Evolutionary conservation across 1,140 invertebrate species (phyloP).

Genomic region (Druon quercuslanigerum): DNA sequence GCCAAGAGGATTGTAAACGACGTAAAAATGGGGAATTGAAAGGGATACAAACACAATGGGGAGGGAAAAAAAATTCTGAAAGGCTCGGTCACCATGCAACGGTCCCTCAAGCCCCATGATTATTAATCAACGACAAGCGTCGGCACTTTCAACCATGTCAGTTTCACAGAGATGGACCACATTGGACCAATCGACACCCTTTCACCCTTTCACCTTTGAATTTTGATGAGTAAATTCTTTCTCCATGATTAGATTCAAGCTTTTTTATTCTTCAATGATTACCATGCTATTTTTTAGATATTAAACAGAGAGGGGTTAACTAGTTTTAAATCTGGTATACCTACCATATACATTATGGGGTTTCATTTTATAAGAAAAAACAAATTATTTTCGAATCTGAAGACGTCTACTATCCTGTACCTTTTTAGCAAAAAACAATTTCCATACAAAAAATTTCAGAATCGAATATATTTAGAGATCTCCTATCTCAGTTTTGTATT

Average conservation of each 20-base stretch:
- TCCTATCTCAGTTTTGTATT: too few species aligned
- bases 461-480: too few species aligned
- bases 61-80: not conserved
- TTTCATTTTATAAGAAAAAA: too few species aligned
- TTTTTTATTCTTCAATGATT: not conserved
- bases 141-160: not conserved
- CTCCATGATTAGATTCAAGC: not conserved
- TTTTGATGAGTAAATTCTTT: not conserved
- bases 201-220: slow-evolving; percentile 7
- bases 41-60: not conserved
- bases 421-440: too few species aligned
- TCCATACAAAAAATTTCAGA: too few species aligned
- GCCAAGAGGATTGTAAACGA: not conserved
- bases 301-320: too few species aligned
- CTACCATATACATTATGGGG: too few species aligned
- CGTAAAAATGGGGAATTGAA: not conserved
- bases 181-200: slow-evolving; percentile 23
- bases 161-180: slow-evolving; percentile 8
- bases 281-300: too few species aligned
- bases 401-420: too few species aligned
- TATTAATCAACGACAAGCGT: slow-evolving; percentile 29
- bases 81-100: not conserved
- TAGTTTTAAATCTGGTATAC: too few species aligned
- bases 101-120: slow-evolving; percentile 8
- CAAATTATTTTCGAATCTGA: too few species aligned